phyloP scores from a whole-genome alignment of 2,113 vertebrate genomes.

The Salvelinus alpinus region DNA sequence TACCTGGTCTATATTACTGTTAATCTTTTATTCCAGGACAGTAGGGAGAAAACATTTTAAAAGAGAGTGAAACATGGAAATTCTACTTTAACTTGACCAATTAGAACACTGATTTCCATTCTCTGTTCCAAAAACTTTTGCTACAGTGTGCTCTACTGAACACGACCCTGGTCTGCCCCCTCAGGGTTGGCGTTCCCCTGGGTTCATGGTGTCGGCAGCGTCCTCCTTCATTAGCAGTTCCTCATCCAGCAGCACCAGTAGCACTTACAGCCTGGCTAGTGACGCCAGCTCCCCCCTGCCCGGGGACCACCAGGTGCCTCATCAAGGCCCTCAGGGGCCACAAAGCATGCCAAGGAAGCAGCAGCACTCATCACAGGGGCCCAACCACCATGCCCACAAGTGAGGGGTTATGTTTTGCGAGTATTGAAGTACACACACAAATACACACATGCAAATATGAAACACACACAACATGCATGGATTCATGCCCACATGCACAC shows the following conservation, averaged over 20 bases:
- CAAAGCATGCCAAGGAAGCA: not conserved
- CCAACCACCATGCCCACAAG: not conserved
- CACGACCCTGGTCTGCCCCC: not conserved
- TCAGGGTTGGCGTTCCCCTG: conserved; percentile 73
- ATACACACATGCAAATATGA: not conserved
- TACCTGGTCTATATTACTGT: too few species aligned
- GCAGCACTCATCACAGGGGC: not conserved
- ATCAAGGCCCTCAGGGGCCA: not conserved
- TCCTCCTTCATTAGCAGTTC: conserved; percentile 59
- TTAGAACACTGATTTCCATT: too few species aligned
- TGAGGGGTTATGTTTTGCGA: not conserved
- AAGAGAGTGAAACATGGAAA: too few species aligned
- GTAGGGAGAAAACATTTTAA: too few species aligned
- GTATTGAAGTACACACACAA: not conserved
- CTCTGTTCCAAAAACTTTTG: too few species aligned
- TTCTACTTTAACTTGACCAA: too few species aligned
- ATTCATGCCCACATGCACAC: not conserved
- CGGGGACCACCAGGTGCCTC: conserved; percentile 43
- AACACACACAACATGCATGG: not conserved
- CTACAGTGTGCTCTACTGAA: too few species aligned
- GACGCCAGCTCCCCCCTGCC: conserved; percentile 62
- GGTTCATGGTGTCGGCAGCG: conserved; percentile 69
- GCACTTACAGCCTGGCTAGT: conserved; percentile 64
- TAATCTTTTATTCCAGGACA: too few species aligned
- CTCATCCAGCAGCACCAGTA: conserved; percentile 62